Percentiles rank a stretch among this genome's conserved stretches.
Evolutionary conservation across 2,888 invertebrate species (phyloP).

Genomic region (Oligia latruncula): DNA sequence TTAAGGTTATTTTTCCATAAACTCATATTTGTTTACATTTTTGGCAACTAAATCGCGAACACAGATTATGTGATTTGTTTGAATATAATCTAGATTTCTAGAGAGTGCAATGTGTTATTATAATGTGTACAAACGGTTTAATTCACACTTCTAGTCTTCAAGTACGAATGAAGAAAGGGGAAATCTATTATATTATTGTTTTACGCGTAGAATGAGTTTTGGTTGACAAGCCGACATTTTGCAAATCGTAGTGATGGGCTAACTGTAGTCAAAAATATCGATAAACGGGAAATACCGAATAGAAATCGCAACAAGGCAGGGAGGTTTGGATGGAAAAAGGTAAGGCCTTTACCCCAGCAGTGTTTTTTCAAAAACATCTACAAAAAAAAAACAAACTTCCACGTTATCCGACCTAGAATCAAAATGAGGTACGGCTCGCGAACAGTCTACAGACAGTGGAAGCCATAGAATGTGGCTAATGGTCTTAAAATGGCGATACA

Average conservation of each 20-base stretch:
- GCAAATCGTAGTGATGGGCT: slow-evolving; percentile 14
- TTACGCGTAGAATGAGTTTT: background rate
- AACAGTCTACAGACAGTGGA: slow-evolving; percentile 16
- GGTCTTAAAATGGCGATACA: slow-evolving; percentile 47
- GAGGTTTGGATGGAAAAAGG: background rate
- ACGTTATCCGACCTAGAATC: slow-evolving; percentile 13
- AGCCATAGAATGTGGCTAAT: slow-evolving; percentile 46
- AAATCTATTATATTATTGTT: background rate
- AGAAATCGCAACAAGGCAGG: too few species aligned
- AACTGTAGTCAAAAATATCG: background rate
- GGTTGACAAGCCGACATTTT: slow-evolving; percentile 1
- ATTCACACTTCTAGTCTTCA: background rate
- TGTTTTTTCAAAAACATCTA: background rate
- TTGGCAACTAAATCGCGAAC: too few species aligned
- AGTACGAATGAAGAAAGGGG: background rate
- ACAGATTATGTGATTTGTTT: too few species aligned
- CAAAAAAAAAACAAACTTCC: background rate
- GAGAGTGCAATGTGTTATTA: too few species aligned
- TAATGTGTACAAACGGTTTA: too few species aligned
- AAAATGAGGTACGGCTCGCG: background rate
- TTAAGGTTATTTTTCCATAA: too few species aligned
- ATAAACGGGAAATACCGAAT: background rate
- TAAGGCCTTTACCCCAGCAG: background rate
- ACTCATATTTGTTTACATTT: too few species aligned
- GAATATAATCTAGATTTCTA: too few species aligned